Conservation (phyloP, 2,113 vertebrate species). For the Pseudorectes ferrugineus region DNA sequence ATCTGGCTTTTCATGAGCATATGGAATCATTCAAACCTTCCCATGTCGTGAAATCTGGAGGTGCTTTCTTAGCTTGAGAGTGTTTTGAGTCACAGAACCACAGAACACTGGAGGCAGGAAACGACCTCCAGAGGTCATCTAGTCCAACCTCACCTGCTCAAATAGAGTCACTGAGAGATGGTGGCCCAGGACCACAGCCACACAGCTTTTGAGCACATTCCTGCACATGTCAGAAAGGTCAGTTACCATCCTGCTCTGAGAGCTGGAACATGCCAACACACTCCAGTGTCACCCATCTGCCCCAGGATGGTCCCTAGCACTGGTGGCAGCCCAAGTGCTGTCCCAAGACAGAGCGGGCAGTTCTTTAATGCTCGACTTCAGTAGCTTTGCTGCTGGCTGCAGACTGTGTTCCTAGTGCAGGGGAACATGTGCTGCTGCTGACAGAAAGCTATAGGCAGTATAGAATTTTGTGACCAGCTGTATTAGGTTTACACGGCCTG, state of each 20-base stretch:
- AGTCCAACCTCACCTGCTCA: not conserved
- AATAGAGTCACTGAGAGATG: too few relatives aligned
- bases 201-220: not conserved
- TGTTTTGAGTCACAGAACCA: not conserved
- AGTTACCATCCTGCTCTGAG: not conserved
- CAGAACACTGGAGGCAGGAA: not conserved
- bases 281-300: too few relatives aligned
- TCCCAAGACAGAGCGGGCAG: rapidly evolving
- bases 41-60: not conserved
- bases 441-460: not conserved
- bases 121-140: not conserved
- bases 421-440: not conserved
- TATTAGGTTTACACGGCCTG: not conserved
- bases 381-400: not conserved
- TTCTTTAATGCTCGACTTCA: rapidly evolving
- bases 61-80: not conserved
- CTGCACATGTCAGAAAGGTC: not conserved
- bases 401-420: not conserved
- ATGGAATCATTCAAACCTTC: not conserved
- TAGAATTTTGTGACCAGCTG: not conserved
- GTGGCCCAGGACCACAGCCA: too few relatives aligned
- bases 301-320: too few relatives aligned
- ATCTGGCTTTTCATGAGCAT: not conserved
- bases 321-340: not conserved
- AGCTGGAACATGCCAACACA: not conserved